Evolutionary conservation across 64 coral and sea anemone genomes (phyloP).

Genomic region (Pocillopora damicornis): DNA sequence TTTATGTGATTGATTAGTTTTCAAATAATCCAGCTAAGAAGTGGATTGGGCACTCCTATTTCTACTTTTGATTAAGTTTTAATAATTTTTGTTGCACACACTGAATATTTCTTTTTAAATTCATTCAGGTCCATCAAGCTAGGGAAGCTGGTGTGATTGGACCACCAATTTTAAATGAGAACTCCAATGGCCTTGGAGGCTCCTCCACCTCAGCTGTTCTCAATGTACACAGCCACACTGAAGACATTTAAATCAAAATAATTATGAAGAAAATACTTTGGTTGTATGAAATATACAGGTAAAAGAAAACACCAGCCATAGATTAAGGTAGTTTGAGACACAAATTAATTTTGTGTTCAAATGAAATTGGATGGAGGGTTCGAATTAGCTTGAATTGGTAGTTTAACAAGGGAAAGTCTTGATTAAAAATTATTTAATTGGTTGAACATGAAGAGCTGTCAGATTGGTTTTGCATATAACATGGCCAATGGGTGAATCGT

Average conservation of each 20-base stretch:
- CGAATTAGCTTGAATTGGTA: too few relatives aligned
- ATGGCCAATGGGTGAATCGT: too few relatives aligned
- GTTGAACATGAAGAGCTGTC: too few relatives aligned
- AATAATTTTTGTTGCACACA: not conserved
- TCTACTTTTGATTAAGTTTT: not conserved
- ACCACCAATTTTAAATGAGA: not conserved
- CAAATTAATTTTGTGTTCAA: too few relatives aligned
- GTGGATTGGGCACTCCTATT: too few relatives aligned
- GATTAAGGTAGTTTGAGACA: not conserved
- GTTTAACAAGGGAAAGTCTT: too few relatives aligned
- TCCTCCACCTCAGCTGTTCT: constrained; percentile 2
- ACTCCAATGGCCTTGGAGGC: not conserved
- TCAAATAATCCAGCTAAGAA: too few relatives aligned
- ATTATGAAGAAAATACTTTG: not conserved
- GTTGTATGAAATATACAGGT: not conserved
- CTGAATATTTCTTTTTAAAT: not conserved
- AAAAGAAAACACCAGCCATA: not conserved
- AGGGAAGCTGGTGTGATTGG: constrained; percentile 34
- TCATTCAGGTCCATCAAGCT: constrained; percentile 26
- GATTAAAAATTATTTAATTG: too few relatives aligned
- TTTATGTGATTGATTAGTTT: too few relatives aligned
- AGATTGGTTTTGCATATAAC: too few relatives aligned
- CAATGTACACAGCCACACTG: constrained; percentile 19
- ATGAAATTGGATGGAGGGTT: too few relatives aligned
- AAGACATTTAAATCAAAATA: constrained; percentile 24